A percentile compares a stretch with the other conserved stretches of the same genome.
These are phyloP conservation scores for Operophtera brumata DNA, from an alignment of 2,888 invertebrate species.

Conservation along the genomic window DNA sequence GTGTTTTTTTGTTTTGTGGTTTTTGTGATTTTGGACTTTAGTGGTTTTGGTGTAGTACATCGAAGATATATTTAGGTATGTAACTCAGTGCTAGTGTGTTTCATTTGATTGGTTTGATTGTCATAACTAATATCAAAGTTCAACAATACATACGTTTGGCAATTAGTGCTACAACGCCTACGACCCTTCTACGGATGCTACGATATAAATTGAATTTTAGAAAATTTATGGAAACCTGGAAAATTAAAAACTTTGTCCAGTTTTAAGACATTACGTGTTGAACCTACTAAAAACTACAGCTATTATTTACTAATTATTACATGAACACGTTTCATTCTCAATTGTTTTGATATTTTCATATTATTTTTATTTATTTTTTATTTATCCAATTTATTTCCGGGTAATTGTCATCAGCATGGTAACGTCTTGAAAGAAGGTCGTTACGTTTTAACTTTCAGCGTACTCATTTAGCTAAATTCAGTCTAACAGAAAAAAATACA, in stretches of 20 bases:
- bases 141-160: background rate
- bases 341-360: background rate
- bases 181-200: background rate
- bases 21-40: slow-evolving; percentile 43
- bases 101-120: background rate
- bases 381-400: background rate
- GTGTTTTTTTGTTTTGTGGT: slow-evolving; percentile 60
- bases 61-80: slow-evolving; percentile 40
- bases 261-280: background rate
- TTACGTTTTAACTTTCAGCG: too few relatives aligned
- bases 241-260: background rate
- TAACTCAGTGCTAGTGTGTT: slow-evolving; percentile 11
- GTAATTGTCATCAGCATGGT: too few relatives aligned
- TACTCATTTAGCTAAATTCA: too few relatives aligned
- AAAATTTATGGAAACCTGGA: background rate
- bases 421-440: too few relatives aligned
- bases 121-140: background rate
- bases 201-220: background rate
- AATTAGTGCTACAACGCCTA: background rate
- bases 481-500: too few relatives aligned
- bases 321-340: background rate
- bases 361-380: background rate
- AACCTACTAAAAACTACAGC: background rate
- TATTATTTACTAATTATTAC: background rate
- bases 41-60: slow-evolving; percentile 37